Base-by-base conservation (phyloP, 2,888 invertebrate genomes). In the Tridacna gigas region DNA sequence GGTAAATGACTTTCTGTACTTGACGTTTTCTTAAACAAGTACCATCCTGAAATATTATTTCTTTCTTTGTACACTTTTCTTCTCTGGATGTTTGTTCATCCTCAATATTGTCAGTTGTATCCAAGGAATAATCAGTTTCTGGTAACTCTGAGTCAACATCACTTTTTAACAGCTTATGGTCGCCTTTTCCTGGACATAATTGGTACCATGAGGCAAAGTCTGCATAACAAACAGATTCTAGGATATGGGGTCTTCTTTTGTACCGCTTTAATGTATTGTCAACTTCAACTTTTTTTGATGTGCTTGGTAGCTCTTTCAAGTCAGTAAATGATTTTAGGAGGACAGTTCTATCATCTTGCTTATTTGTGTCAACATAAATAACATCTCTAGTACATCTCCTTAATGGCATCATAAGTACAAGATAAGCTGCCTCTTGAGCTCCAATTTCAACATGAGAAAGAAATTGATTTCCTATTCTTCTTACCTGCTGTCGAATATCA, bases 371-470 rank as follows among this genome's bases (percentile, higher is more conserved):
- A 15, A 88, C 60, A 56, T 82, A 86, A 3, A 79, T 28, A 60
- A 84, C 78, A 22, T 79, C 67, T 26, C 82, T 28, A 5, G 82
- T 75, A 37, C 26, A 37, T 69, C 74, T 81, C n/a, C 77, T 37
- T n/a, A 84, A 65, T 37, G 83, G 81, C 77, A 86, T 80, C 75
- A 86, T 85, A 1, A 86, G 74, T 4, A 87, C 61, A 5, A 88
- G 51, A 76, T 86, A 88, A 12, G 60, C 81, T 18, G 88, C 88
- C 66, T 89, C 86, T 73, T 88, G 89, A n/a, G 86, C 84, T 51
- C 82, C 79, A 22, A 87, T 75, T 77, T 88, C 85, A 28, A 86
- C 82, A 79, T 79, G 71, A 11, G 74, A 79, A 15, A 89, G 48
- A 69, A 86, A 89, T 60, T 80, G 61, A 78, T 89, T 86, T 15